Conservation (phyloP, 2,113 vertebrate species). For the Heptranchias perlo region DNA sequence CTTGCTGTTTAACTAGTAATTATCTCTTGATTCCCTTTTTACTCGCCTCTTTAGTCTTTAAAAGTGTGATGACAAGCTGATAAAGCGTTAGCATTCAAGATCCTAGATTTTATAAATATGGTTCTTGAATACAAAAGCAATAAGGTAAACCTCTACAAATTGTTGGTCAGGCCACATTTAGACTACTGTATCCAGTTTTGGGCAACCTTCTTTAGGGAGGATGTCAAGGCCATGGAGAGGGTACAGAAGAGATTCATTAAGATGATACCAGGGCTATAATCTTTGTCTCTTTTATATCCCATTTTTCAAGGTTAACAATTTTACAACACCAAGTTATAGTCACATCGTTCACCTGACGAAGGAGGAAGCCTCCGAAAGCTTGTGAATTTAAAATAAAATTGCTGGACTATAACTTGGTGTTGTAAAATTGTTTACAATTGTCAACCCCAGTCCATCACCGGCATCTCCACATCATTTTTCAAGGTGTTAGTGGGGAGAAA, state of each 20-base stretch:
- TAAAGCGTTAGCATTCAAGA: not conserved
- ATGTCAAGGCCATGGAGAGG: not conserved
- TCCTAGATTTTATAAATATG: not conserved
- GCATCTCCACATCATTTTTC: not conserved
- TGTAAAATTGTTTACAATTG: too few species aligned
- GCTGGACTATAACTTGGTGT: too few species aligned
- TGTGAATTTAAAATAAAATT: too few species aligned
- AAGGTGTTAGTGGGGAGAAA: not conserved
- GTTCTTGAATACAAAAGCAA: not conserved
- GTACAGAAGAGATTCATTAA: not conserved
- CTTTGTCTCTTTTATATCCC: not conserved
- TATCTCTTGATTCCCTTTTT: not conserved
- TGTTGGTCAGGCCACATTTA: not conserved
- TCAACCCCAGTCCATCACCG: too few species aligned
- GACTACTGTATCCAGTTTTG: not conserved
- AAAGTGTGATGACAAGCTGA: not conserved
- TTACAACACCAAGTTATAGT: too few species aligned
- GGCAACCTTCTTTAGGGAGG: not conserved
- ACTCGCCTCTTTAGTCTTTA: not conserved
- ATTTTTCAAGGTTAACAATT: too few species aligned
- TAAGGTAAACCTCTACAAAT: not conserved
- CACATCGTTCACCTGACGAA: too few species aligned
- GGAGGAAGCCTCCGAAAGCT: too few species aligned
- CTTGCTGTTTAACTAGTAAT: not conserved
- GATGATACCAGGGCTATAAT: not conserved